These are phyloP conservation scores for Condylostylus longicornis DNA, from an alignment of 1,140 invertebrate species.

Conservation along the genomic window DNA sequence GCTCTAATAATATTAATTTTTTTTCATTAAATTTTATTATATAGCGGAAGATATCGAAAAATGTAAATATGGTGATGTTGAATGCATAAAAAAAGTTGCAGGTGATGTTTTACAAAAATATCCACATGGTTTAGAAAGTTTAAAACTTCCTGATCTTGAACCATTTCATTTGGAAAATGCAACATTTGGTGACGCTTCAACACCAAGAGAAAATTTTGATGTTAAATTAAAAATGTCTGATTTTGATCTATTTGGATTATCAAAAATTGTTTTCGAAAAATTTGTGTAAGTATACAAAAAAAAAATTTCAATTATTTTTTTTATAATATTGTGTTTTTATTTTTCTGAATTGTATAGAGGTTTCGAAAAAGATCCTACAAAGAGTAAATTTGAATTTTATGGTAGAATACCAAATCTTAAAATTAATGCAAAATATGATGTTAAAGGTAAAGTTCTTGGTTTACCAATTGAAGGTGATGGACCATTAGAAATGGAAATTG, in stretches of 20 bases:
- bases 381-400: neutral
- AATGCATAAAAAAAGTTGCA: neutral
- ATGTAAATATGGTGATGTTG: neutral
- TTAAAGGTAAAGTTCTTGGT: neutral
- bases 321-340: too few relatives aligned
- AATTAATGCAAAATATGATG: neutral
- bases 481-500: neutral
- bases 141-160: neutral
- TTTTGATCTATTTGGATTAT: neutral
- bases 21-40: too few relatives aligned
- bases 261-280: constrained; percentile 9
- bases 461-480: neutral
- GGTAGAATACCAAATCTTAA: neutral
- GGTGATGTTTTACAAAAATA: neutral
- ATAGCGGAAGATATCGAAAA: neutral
- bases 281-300: neutral
- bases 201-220: neutral
- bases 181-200: neutral
- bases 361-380: neutral
- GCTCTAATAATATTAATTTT: too few relatives aligned
- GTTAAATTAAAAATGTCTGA: neutral
- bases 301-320: too few relatives aligned
- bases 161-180: neutral
- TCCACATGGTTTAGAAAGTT: neutral
- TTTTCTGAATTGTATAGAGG: neutral